Base-by-base conservation (phyloP, 92 coral and sea anemone genomes). In the Porites evermanni region DNA sequence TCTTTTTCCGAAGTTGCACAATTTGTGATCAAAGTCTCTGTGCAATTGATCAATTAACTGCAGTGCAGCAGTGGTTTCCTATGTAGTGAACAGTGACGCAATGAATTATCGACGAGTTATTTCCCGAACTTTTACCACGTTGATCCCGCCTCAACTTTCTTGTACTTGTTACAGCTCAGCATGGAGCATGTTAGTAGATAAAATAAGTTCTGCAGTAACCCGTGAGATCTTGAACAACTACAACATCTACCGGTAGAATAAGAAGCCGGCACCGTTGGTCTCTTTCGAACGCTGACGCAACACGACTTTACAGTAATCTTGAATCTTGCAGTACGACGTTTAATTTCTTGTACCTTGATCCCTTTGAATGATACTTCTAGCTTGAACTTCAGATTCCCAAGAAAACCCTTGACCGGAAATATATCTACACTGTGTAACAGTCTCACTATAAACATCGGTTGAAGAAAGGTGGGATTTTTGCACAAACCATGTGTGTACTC, bases 201-300 rank as follows among this genome's bases (percentile, higher is more conserved):
- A 2, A 79, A 21, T 7, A 67, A 79, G 14, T 8, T 26, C 53
- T 67, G 64, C 21, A 21, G 44, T 12, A 7, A 16, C 66, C 12
- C 51, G 51, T 9, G 23, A 79, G 23, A 54, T 51, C 63, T 44
- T 24, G 65, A 61, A 74, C 7, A 51, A 12, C 58, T 4, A 7
- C 16, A 1, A 17, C 6, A 44, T 14, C 24, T 20, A 72, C 58
- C 68, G 24, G 70, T 12, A 53, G 38, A 29, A 32, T 20, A 7
- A 51, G 52, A 14, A 18, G 11, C 80, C 66, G 3, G 19, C 74
- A 8, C 47, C 67, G 18, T 38, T 70, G 14, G 74, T 5, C 18
- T 29, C 17, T 53, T 44, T 53, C 50, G 0, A 74, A 44, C 20
- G 10, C 29, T 59, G 86, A 81, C 86, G 86, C 58, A 71, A 19